Conservation (phyloP, 1,140 invertebrate genomes). For the Gonatopus flavifemur region DNA sequence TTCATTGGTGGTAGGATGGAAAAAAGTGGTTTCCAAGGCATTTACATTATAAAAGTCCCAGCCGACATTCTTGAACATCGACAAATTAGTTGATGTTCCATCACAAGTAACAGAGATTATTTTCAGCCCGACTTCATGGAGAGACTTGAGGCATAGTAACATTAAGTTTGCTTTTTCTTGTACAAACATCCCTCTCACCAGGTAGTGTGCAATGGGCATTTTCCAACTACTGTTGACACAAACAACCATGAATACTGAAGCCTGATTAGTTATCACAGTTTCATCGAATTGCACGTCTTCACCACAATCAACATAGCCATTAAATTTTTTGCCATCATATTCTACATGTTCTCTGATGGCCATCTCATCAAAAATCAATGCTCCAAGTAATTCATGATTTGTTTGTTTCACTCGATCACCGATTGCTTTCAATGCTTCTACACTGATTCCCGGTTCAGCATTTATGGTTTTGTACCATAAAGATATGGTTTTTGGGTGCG, state of each 20-base stretch:
- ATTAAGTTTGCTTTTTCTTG: constrained; percentile 29
- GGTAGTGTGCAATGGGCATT: constrained; percentile 44
- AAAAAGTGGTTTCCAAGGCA: constrained; percentile 9
- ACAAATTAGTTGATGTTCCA: constrained; percentile 12
- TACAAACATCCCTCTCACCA: constrained; percentile 29
- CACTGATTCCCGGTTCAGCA: neutral
- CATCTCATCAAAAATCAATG: constrained; percentile 37
- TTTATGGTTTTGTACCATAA: constrained; percentile 2
- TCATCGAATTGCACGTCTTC: constrained; percentile 14
- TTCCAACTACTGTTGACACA: constrained; percentile 39
- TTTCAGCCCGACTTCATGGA: constrained; percentile 24
- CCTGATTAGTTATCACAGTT: constrained; percentile 29
- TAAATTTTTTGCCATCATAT: constrained; percentile 25
- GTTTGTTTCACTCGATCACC: constrained; percentile 2
- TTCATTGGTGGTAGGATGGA: too few species aligned
- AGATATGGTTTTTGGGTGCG: constrained; percentile 5
- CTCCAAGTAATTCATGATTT: constrained; percentile 15
- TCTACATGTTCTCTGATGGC: constrained; percentile 30
- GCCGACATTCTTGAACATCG: constrained; percentile 1
- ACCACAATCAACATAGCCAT: constrained; percentile 25
- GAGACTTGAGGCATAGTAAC: constrained; percentile 23
- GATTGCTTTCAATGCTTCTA: constrained; percentile 10
- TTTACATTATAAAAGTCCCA: constrained; percentile 3
- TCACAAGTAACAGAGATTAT: constrained; percentile 19
- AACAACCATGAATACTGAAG: constrained; percentile 40